Evolutionary conservation across 1,140 invertebrate genomes (phyloP).

Genomic region (Brachionus paranguensis): DNA sequence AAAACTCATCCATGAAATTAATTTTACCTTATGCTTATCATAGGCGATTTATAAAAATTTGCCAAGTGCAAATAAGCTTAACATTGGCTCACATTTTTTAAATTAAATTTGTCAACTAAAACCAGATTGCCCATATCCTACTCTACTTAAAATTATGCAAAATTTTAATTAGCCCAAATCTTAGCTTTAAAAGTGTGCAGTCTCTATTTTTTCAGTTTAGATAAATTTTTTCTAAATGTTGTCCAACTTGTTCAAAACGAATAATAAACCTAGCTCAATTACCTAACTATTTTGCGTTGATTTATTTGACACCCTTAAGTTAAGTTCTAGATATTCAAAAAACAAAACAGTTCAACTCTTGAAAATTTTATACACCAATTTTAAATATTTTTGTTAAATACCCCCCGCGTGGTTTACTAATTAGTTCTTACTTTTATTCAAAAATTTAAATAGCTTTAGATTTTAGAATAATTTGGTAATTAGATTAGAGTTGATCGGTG

Average conservation of each 20-base stretch:
- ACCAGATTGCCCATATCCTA: background rate
- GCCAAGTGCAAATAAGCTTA: background rate
- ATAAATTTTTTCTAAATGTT: background rate
- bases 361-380: background rate
- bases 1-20: background rate
- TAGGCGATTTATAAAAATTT: background rate
- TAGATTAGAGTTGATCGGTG: background rate
- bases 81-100: background rate
- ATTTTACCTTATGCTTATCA: background rate
- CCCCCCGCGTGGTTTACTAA: background rate
- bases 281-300: background rate
- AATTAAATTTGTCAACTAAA: background rate
- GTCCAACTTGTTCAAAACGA: background rate
- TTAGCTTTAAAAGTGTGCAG: background rate
- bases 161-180: background rate
- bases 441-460: background rate
- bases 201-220: background rate
- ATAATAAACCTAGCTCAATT: background rate
- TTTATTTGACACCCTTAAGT: background rate
- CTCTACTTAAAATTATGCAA: background rate
- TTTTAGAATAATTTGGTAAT: background rate
- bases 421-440: slow-evolving; percentile 1
- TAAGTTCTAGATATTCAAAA: background rate
- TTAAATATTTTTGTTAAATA: background rate
- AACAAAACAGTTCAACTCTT: slow-evolving; percentile 7